Evolutionary conservation across 2,797 vertebrate species (phyloP).

Genomic region (Tokudaia tokunoshimensis): DNA sequence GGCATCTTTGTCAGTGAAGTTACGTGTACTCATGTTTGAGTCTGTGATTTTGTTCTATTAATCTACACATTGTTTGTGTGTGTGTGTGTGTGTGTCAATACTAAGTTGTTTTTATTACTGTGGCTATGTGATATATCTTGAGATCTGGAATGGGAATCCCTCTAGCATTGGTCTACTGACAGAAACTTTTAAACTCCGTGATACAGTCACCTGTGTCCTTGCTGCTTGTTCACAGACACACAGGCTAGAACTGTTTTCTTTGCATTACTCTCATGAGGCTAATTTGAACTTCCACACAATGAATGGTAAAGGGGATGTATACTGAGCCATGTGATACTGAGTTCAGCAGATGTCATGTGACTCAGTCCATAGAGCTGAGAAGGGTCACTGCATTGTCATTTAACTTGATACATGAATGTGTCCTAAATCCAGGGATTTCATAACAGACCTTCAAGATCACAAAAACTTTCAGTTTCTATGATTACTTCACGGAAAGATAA

Average conservation of each 20-base stretch:
- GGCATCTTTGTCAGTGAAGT: neutral
- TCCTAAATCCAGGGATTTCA: neutral
- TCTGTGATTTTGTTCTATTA: neutral
- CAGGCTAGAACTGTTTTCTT: neutral
- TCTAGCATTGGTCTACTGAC: neutral
- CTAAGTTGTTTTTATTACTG: neutral
- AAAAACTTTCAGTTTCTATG: neutral
- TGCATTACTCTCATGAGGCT: neutral
- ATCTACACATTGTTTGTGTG: too few species aligned
- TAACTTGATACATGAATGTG: conserved; percentile 5
- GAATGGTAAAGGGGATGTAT: neutral
- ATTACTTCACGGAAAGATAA: neutral
- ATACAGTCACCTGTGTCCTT: neutral
- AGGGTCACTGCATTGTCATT: neutral
- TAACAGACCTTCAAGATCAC: neutral
- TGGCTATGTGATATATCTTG: neutral
- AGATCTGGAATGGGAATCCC: neutral
- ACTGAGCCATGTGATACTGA: neutral
- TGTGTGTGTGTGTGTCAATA: too few species aligned
- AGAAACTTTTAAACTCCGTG: neutral
- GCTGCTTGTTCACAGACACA: neutral
- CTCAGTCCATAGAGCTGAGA: neutral
- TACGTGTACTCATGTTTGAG: neutral
- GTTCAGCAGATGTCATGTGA: neutral
- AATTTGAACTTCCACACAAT: neutral